phyloP scores from a whole-genome alignment of 2,888 invertebrate genomes.

The Drosophila trichaetosa region DNA sequence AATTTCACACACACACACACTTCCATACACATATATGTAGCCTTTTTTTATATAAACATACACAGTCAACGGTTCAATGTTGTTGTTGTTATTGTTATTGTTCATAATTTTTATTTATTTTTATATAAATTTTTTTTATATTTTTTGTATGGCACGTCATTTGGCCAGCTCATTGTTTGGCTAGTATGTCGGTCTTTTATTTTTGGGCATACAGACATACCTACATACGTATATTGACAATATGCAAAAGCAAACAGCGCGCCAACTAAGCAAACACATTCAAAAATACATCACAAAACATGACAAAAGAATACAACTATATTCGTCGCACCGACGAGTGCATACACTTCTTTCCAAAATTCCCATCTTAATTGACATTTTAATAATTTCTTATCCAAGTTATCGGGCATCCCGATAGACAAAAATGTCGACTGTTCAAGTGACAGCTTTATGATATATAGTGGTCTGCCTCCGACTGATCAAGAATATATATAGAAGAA shows the following conservation, averaged over 20 bases:
- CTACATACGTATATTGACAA: constrained; percentile 13
- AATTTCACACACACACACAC: constrained; percentile 57
- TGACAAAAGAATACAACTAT: not conserved
- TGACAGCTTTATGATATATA: not conserved
- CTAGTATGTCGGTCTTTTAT: constrained; percentile 25
- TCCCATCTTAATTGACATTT: not conserved
- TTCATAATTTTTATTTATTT: constrained; percentile 10
- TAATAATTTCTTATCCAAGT: not conserved
- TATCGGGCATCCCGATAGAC: not conserved
- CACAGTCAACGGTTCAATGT: not conserved
- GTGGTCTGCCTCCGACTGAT: not conserved
- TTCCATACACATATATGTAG: not conserved
- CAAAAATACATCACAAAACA: not conserved
- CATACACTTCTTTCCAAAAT: not conserved
- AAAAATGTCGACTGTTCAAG: not conserved
- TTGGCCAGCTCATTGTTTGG: constrained; percentile 40
- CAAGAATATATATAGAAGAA: not conserved
- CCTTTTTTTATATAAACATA: constrained; percentile 3
- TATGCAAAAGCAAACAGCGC: constrained; percentile 30
- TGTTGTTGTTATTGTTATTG: not conserved
- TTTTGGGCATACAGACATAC: constrained; percentile 18
- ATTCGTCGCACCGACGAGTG: not conserved
- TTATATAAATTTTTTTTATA: constrained; percentile 6
- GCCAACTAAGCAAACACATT: constrained; percentile 20
- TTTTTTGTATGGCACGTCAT: constrained; percentile 5